phyloP scores from a whole-genome alignment of 1,140 invertebrate genomes.

The Nasonia vitripennis region DNA sequence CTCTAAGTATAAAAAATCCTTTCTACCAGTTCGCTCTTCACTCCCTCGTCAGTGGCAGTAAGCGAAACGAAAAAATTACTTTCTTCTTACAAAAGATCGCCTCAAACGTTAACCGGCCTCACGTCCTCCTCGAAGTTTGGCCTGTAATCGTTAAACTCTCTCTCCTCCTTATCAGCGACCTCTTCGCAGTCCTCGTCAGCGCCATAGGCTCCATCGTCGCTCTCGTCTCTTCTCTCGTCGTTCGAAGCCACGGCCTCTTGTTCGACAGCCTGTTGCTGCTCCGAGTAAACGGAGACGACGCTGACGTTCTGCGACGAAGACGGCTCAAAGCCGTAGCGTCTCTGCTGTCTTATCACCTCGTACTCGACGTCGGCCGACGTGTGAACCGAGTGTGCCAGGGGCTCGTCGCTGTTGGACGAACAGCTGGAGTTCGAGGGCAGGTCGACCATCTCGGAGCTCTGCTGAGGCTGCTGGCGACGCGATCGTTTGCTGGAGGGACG shows the following conservation, averaged over 20 bases:
- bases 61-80: neutral
- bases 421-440: slow-evolving; percentile 61
- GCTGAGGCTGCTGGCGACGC: slow-evolving; percentile 17
- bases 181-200: slow-evolving; percentile 21
- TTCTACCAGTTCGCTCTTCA: neutral
- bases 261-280: neutral
- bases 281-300: slow-evolving; percentile 55
- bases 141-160: slow-evolving; percentile 63
- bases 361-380: slow-evolving; percentile 79
- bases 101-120: slow-evolving; percentile 69
- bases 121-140: slow-evolving; percentile 65
- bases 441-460: slow-evolving; percentile 56
- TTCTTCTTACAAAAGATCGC: neutral
- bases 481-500: slow-evolving; percentile 24
- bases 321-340: slow-evolving; percentile 59
- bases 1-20: neutral
- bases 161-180: slow-evolving; percentile 60
- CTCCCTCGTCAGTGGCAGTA: neutral
- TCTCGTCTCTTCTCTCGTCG: neutral
- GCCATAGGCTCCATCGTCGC: slow-evolving; percentile 16
- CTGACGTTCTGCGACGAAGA: slow-evolving; percentile 54
- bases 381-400: neutral
- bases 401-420: slow-evolving; percentile 67
- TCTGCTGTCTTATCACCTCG: slow-evolving; percentile 76
- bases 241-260: neutral